Evolutionary conservation across 2,113 vertebrate species (phyloP), one percentile per base, ranked within the genome.

Genomic region (Triplophysa rosa): DNA sequence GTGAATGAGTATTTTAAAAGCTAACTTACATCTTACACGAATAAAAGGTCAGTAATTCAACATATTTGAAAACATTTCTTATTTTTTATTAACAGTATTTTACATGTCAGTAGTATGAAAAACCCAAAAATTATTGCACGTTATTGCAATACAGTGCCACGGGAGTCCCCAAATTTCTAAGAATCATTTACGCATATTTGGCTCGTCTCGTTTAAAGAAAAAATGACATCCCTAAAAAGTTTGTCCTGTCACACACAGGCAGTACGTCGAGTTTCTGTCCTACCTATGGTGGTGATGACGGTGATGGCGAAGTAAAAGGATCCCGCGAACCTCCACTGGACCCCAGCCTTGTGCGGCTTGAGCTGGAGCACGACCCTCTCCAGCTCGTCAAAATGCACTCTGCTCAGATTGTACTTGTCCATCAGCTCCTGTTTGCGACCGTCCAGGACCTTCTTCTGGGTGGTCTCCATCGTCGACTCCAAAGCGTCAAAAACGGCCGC

Each of bases 261-360:
- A 17, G 14, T 17, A 52, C 33, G 8, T 33, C 33, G 17, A 40
- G 17, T 1, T 21, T 45, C 9, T 8, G 71, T n/a, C 91, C 89
- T 93, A 98, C 96, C 96, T 90, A 98, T 98, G 26, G 96, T 98
- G 29, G 96, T 98, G 90, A 98, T 97, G 87, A 98, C 96, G 77
- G 96, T 98, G 92, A 98, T 98, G 89, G 96, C 96, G 91, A 98
- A 98, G 89, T 98, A 98, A 89, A 98, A 98, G 56, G 96, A 97
- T 23, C 96, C 96, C 62, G 96, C 93, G 91, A 98, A 97, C 85
- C 89, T 92, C 96, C 96, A 98, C 93, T 98, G 96, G 84, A 97
- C 91, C 19, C 96, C 96, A 77, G 95, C 95, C 91, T 97, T 96
- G 91, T 98, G 96, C 61, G 96, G 95, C 89, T 98, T 98, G 45